Base-by-base conservation (phyloP, 2,888 invertebrate genomes). In the Pammene fasciana region DNA sequence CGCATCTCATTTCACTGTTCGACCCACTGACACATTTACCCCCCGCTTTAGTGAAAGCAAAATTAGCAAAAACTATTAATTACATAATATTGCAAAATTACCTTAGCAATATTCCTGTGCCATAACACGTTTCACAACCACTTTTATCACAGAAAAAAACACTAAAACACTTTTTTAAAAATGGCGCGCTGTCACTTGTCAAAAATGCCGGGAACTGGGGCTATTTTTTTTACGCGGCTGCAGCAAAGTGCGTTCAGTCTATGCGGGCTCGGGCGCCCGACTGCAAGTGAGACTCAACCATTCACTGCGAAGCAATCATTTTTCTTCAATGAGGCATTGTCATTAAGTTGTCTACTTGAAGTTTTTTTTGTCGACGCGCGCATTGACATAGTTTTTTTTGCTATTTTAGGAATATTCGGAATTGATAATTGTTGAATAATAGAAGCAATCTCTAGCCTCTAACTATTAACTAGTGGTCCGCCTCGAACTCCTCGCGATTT, bases 11-110 rank as follows among this genome's bases (percentile, higher is more conserved):
- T 84, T 85, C 76, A 78, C 71, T 78, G 85, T 5, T 18, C 45
- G 59, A 59, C 86, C 83, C 74, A 86, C 81, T 87, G 82, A 74
- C 87, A 86, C 74, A 82, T 76, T 78, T 85, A 75, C 78, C 81
- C 81, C 74, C 76, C 73, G 73, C 71, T 65, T 64, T 41, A 84
- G 86, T 86, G 87, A 86, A 86, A 87, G 87, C 82, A 79, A 80
- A 81, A 77, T 80, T 76, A 76, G 75, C 76, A 80, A 84, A 84
- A 81, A 77, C 76, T 73, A 74, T 78, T 76, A 80, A 82, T 86
- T 83, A 86, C 86, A 87, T 86, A 86, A 68, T 71, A 75, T 74
- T 76, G 78, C 78, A 83, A 74, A 78, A 71, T 62, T 67, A 68
- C 68, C 72, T 65, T 59, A 54, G 38, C 57, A 71, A 72, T 73